Evolutionary conservation across 1,140 invertebrate species (phyloP).

Genomic region (Trachymyrmex septentrionalis): DNA sequence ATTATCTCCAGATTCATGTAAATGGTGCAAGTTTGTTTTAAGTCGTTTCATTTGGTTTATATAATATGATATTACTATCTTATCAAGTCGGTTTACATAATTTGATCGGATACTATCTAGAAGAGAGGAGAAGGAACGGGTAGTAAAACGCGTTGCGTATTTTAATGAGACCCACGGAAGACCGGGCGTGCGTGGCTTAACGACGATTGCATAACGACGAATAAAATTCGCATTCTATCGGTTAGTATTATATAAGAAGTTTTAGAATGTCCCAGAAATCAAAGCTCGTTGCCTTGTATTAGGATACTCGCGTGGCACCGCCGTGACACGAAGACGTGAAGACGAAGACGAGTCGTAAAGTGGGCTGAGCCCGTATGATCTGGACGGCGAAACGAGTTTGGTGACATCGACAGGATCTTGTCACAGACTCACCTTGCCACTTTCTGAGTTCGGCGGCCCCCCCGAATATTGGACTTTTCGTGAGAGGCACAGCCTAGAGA

Average conservation of each 20-base stretch:
- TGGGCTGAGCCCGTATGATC: slow-evolving; percentile 66
- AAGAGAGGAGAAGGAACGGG: not conserved
- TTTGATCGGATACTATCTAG: slow-evolving; percentile 5
- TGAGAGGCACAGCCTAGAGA: slow-evolving; percentile 60
- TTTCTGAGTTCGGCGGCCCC: slow-evolving; percentile 60
- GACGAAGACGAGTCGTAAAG: slow-evolving; percentile 63
- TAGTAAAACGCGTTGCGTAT: slow-evolving; percentile 50
- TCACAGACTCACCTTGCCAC: slow-evolving; percentile 64
- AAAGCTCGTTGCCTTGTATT: slow-evolving; percentile 52
- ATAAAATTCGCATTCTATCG: slow-evolving; percentile 71
- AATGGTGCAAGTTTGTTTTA: not conserved
- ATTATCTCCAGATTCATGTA: not conserved
- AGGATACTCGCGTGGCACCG: slow-evolving; percentile 45
- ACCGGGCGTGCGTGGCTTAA: slow-evolving; percentile 26
- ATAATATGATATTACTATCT: slow-evolving; percentile 18
- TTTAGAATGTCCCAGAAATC: slow-evolving; percentile 65
- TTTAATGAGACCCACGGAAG: slow-evolving; percentile 62
- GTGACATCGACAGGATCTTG: slow-evolving; percentile 73
- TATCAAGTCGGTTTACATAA: slow-evolving; percentile 52
- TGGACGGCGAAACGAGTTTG: slow-evolving; percentile 73
- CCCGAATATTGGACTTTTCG: slow-evolving; percentile 55
- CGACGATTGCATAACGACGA: slow-evolving; percentile 60
- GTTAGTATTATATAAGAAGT: slow-evolving; percentile 66
- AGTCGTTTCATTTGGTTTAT: slow-evolving; percentile 3
- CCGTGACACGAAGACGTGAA: slow-evolving; percentile 46